These are phyloP conservation scores for Paedocypris micromegethes DNA, from an alignment of 2,797 vertebrate genomes.

Conservation along the genomic window DNA sequence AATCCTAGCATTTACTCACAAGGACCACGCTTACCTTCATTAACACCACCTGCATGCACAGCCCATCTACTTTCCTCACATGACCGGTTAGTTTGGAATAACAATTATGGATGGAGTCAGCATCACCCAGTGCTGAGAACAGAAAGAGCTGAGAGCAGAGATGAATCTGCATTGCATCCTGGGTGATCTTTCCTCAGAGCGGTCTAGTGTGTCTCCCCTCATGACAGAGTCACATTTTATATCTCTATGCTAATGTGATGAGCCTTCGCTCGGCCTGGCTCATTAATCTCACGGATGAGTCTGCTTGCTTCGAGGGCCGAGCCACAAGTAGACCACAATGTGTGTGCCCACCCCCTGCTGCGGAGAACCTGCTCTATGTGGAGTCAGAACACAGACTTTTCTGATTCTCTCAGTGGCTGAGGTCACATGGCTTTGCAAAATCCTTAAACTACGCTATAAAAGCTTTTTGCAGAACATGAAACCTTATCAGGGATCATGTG, in stretches of 20 bases:
- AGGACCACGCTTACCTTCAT: too few species aligned
- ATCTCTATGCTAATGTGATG: constrained; percentile 37
- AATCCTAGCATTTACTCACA: too few species aligned
- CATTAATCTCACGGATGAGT: constrained; percentile 36
- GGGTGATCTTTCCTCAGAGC: constrained; percentile 18
- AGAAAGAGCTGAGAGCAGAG: constrained; percentile 5
- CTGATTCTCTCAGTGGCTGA: constrained; percentile 12
- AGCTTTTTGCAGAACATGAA: too few species aligned
- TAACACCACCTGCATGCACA: constrained; percentile 5
- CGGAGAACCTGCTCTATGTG: constrained; percentile 21
- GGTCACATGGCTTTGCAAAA: neutral
- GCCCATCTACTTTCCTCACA: constrained; percentile 20
- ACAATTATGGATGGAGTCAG: constrained; percentile 23
- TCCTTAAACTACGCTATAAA: too few species aligned
- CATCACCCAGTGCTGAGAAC: neutral
- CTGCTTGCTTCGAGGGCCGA: constrained; percentile 16
- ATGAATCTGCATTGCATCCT: constrained; percentile 26
- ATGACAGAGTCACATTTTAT: constrained; percentile 35
- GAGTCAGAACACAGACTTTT: constrained; percentile 19
- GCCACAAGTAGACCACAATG: constrained; percentile 26
- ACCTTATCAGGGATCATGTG: too few species aligned
- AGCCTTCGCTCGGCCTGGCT: constrained; percentile 22
- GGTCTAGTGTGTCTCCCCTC: constrained; percentile 20
- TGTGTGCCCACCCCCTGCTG: constrained; percentile 3
- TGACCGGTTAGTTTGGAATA: constrained; percentile 23